Conservation (phyloP, 2,797 vertebrate species). For the Artibeus jamaicensis region DNA sequence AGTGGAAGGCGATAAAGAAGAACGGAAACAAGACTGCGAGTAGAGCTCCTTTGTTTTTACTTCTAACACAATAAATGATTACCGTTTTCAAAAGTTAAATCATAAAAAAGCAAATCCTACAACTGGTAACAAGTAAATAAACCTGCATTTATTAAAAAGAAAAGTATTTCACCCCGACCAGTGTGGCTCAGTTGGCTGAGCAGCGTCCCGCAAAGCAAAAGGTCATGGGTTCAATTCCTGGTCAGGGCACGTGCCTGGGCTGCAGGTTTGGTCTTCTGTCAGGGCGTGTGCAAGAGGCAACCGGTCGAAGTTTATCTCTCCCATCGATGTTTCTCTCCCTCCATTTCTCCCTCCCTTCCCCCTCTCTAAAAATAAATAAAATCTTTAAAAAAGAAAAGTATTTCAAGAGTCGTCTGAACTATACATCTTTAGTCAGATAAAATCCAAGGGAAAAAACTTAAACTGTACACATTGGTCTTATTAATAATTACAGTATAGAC, state of each 20-base stretch:
- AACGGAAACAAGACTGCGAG: background rate
- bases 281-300: background rate
- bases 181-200: background rate
- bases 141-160: background rate
- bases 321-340: background rate
- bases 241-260: background rate
- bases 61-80: background rate
- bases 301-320: too few species aligned
- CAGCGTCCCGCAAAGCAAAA: too few species aligned
- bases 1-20: background rate
- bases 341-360: background rate
- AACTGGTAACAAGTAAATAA: background rate
- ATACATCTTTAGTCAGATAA: background rate
- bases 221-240: background rate
- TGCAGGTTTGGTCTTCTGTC: background rate
- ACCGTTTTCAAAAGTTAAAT: background rate
- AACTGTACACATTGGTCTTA: background rate
- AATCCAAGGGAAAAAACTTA: background rate
- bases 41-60: background rate
- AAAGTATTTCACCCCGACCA: background rate
- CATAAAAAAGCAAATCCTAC: background rate
- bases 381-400: background rate
- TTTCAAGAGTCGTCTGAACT: background rate
- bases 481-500: background rate
- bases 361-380: background rate